Evolutionary conservation across 2,888 invertebrate species (phyloP).

Genomic region (Diogma glabrata): DNA sequence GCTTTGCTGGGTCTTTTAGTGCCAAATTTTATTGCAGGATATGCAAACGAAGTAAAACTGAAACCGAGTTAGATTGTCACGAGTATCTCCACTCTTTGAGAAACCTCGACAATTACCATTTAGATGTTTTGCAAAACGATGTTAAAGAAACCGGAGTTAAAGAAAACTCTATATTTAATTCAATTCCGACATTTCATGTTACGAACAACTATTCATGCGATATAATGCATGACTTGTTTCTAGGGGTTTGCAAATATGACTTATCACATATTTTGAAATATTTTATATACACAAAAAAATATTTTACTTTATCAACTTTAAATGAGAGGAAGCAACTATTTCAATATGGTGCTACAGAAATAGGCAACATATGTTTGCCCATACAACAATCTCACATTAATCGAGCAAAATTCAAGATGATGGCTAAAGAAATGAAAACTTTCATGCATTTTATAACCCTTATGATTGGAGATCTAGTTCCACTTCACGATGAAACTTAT

Average conservation of each 20-base stretch:
- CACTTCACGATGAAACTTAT: not conserved
- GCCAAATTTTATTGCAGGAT: not conserved
- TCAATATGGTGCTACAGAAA: not conserved
- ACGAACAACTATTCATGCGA: not conserved
- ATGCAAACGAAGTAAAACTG: not conserved
- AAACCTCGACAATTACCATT: not conserved
- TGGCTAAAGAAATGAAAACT: conserved; percentile 5
- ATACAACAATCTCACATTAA: not conserved
- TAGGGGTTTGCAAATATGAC: not conserved
- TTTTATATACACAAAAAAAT: too few species aligned
- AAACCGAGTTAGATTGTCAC: not conserved
- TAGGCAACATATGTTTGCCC: not conserved
- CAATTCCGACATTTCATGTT: too few species aligned
- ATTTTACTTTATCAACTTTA: not conserved
- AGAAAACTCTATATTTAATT: not conserved
- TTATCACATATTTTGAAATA: too few species aligned
- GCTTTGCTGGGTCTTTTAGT: not conserved
- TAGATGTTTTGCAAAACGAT: not conserved
- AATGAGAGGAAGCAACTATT: not conserved
- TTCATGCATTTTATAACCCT: not conserved
- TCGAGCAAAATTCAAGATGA: not conserved
- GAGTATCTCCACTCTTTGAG: not conserved
- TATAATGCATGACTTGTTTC: not conserved
- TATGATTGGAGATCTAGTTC: conserved; percentile 4
- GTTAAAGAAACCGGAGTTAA: not conserved